phyloP scores from a whole-genome alignment of 2,888 invertebrate species.

The Copidosoma aretas region DNA sequence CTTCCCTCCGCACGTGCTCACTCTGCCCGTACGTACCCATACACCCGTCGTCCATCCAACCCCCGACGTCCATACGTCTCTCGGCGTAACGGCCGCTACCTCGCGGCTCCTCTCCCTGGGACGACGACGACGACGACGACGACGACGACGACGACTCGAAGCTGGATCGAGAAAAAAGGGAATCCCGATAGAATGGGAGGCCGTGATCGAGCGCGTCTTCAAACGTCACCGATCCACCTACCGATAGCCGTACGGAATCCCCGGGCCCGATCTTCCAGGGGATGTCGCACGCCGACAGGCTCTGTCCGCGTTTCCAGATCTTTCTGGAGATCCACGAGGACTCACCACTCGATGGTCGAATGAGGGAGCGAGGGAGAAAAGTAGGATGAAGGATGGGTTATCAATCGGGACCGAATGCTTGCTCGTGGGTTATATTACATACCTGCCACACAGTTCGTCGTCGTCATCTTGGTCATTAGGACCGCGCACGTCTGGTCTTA shows the following conservation, averaged over 20 bases:
- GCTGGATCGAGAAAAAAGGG: slow-evolving; percentile 1
- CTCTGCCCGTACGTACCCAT: background rate
- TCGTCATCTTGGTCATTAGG: too few relatives aligned
- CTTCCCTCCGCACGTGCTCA: too few relatives aligned
- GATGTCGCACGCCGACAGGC: slow-evolving; percentile 7
- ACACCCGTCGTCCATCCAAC: slow-evolving; percentile 16
- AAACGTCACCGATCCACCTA: slow-evolving; percentile 27
- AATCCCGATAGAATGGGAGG: too few relatives aligned
- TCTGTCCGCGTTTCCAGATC: slow-evolving; percentile 13
- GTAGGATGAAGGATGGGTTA: background rate
- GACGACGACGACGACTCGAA: background rate
- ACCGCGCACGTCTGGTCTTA: too few relatives aligned
- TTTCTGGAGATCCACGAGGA: slow-evolving; percentile 13
- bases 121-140: background rate
- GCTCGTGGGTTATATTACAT: too few relatives aligned
- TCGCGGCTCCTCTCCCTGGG: background rate
- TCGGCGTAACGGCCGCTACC: background rate
- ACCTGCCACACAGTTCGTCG: too few relatives aligned
- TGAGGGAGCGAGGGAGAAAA: background rate
- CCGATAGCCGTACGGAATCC: slow-evolving; percentile 8
- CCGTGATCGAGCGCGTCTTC: slow-evolving; percentile 12
- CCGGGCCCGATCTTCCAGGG: background rate
- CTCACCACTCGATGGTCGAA: slow-evolving; percentile 1
- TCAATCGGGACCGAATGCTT: background rate
- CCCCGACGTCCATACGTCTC: slow-evolving; percentile 27